Evolutionary conservation across 2,888 invertebrate species (phyloP).

Genomic region (Halictus quadricinctus): DNA sequence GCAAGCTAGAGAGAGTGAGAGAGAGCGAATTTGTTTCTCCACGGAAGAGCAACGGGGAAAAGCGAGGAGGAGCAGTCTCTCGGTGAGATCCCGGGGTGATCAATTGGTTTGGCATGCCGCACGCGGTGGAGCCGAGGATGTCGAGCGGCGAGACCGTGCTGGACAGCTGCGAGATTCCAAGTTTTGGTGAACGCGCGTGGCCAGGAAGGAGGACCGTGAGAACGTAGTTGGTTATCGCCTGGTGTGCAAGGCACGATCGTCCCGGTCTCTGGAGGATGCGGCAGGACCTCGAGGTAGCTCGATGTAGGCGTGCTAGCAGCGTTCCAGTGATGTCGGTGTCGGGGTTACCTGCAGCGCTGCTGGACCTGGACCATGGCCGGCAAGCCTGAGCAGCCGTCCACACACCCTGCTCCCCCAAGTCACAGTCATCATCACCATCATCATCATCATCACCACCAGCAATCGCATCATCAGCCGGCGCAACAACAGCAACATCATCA

Average conservation of each 20-base stretch:
- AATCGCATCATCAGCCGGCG: conserved; percentile 62
- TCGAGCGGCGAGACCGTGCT: conserved; percentile 61
- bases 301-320: conserved; percentile 82
- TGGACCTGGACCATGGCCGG: conserved; percentile 87
- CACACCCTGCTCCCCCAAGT: conserved; percentile 82
- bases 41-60: background rate
- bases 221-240: conserved; percentile 53
- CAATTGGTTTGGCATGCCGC: conserved; percentile 50
- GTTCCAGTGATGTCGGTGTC: conserved; percentile 88
- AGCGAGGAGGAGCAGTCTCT: background rate
- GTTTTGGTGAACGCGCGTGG: conserved; percentile 46
- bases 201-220: conserved; percentile 42
- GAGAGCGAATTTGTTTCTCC: background rate
- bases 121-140: conserved; percentile 62
- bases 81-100: background rate
- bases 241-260: conserved; percentile 50
- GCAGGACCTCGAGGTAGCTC: conserved; percentile 78
- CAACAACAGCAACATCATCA: conserved; percentile 52
- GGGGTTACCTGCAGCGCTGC: conserved; percentile 80
- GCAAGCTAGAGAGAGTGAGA: too few relatives aligned
- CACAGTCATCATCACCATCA: conserved; percentile 73
- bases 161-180: conserved; percentile 52
- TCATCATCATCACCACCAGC: conserved; percentile 58
- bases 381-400: conserved; percentile 88
- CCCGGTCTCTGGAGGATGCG: conserved; percentile 79